Evolutionary conservation across 1,140 invertebrate genomes (phyloP), one percentile per base, ranked within the genome.

Genomic region (Drosophila ficusphila): DNA sequence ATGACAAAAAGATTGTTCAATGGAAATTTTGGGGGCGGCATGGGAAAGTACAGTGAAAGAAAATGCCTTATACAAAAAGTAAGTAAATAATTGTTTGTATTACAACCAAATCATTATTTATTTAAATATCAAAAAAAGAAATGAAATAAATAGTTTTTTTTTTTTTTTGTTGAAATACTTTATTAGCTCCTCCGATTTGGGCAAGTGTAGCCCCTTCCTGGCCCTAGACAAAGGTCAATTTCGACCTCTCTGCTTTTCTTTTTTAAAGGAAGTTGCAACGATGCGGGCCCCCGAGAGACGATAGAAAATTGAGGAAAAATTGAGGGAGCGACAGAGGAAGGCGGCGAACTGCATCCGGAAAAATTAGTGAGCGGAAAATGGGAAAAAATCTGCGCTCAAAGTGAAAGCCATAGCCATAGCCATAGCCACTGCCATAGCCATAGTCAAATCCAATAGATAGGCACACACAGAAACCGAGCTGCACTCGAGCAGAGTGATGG

Each of bases 341-440:
- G 62, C 65, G 65, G 83, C 58, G 58, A 79, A 54, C 79, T 83
- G 79, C 79, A 85, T 83, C 79, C 79, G 79, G 79, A 85, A 82
- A 72, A 83, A 79, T 85, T 71, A 85, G 79, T 79, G 79, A 82
- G 73, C 74, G 73, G 73, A 76, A 73, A 74, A 54, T 82, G 78
- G 76, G 74, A 72, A 79, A 76, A 83, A 70, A 73, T 74, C 47
- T 49, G 58, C 75, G 62, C 75, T 61, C 79, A 65, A 85, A 83
- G 79, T 83, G 79, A 83, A 83, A 83, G 79, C 61, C 73, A 64
- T 74, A 53, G 73, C 64, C 64, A 61, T n/a, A 21, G 38, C 9
- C 16, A 19, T 5, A n/a, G 18, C 18, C 9, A 19, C 3, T 9
- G 5, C 33, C 11, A 4, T 12, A n/a, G 12, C 33, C 1, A 5